Percentiles rank a stretch among this genome's conserved stretches.
These are phyloP conservation scores for Melieria omissa DNA, from an alignment of 2,888 invertebrate species.

Conservation along the genomic window DNA sequence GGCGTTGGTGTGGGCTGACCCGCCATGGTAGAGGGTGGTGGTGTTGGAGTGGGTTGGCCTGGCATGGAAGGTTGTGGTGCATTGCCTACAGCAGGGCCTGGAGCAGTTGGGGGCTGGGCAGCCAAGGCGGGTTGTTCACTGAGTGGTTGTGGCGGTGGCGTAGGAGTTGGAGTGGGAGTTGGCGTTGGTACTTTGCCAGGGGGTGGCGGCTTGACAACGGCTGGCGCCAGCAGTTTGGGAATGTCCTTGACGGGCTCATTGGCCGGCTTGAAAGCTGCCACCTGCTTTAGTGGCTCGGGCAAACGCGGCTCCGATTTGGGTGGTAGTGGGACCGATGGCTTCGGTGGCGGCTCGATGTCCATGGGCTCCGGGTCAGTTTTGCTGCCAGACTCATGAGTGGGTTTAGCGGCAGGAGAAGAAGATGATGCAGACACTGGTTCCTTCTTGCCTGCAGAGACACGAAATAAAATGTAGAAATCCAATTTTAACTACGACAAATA, in stretches of 20 bases:
- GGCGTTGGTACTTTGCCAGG: constrained; percentile 44
- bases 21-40: constrained; percentile 33
- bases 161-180: constrained; percentile 41
- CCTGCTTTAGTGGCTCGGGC: constrained; percentile 30
- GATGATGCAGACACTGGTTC: neutral
- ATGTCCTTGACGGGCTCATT: constrained; percentile 31
- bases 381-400: constrained; percentile 54
- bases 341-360: constrained; percentile 63
- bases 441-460: constrained; percentile 13
- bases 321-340: constrained; percentile 59
- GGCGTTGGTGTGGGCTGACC: constrained; percentile 35
- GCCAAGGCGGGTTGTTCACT: constrained; percentile 36
- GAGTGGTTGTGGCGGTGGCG: constrained; percentile 35
- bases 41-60: constrained; percentile 31
- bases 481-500: neutral
- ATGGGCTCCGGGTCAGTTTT: constrained; percentile 65
- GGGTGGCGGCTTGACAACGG: constrained; percentile 37
- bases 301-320: constrained; percentile 47
- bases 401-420: neutral
- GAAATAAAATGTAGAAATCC: neutral
- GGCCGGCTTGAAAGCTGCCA: constrained; percentile 21
- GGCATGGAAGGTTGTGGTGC: constrained; percentile 33
- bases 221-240: constrained; percentile 23
- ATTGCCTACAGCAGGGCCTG: constrained; percentile 19
- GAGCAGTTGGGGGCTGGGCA: constrained; percentile 40